Evolutionary conservation across 2,888 invertebrate genomes (phyloP), one percentile per base, ranked within the genome.

Genomic region (Euproctis similis): DNA sequence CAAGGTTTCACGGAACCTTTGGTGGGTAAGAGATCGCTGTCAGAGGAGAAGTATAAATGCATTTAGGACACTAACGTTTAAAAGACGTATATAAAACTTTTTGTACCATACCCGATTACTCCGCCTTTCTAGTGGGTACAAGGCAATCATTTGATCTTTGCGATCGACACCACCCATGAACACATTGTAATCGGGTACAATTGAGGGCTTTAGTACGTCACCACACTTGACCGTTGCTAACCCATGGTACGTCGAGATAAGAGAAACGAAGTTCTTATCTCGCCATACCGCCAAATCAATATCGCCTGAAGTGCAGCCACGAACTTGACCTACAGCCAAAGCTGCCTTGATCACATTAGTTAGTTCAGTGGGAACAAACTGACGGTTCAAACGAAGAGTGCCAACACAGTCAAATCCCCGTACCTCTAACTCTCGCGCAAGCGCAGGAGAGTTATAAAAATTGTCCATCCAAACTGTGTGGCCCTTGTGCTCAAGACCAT

Each of bases 61-160:
- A 22, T 52, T 52, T 1, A 46, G 13, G 2, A 43, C 32, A 14
- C 39, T 39, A 8, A 22, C 36, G 12, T 46, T 43, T n/a, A 43
- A 30, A 0, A 42, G 39, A 22, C 28, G 23, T 10, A 27, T 35
- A 22, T 42, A 47, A 18, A 39, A 12, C 8, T 39, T 49, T 17
- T 44, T 49, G 19, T 52, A 55, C 40, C 53, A 53, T 1, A 48
- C 29, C 8, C 26, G 17, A 8, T 33, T 42, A 17, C 39, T 32
- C 27, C 36, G 39, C 9, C 41, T 20, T 26, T 43, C 42, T 4
- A 46, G 28, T 2, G 39, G 34, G 22, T 41, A 48, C 32, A 36
- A 36, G 1, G 38, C 28, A 8, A 42, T 14, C 19, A 28, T 17
- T 16, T 46, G 42, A 24, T 47, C 26, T 12, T 30, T 34, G 6